Evolutionary conservation across 2,113 vertebrate genomes (phyloP), one percentile per base, ranked within the genome.

Genomic region (Aramus guarauna): DNA sequence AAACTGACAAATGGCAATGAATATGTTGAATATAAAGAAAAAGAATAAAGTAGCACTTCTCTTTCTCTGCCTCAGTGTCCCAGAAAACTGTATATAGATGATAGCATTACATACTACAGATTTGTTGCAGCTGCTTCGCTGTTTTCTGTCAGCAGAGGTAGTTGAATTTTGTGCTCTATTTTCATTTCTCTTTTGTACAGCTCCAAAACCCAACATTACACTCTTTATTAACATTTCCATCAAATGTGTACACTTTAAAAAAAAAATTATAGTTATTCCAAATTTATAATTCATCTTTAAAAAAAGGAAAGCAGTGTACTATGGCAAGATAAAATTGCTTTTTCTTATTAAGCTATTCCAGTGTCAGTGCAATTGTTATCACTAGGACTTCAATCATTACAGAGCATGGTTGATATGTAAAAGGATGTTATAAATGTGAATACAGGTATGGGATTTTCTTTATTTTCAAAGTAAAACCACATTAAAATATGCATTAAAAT

Each of bases 41-140:
- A 90, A 60, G 56, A 94, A 92, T 85, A 94, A 96, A 96, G 85
- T 78, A 93, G 21, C 76, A 74, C 41, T 95, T 95, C 64, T 78
- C 22, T 87, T 94, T 76, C 69, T 92, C 88, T 97, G 83, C 82
- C 94, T 95, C 69, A 73, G 75, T 92, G 79, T 94, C 83, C 64
- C 76, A 94, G 83, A 92, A 92, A 95, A 52, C 56, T 60, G 64
- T 89, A 56, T 60, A 34, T 41, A 78, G 94, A 84, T 80, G 56
- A 81, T 41, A 74, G 69, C 67, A 34, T 69, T 90, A 72, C 74
- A 24, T 73, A 74, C 8, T 76, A 37, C 67, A 91, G 71, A 94
- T 79, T 78, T 91, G 64, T 90, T 93, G 85, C 88, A 90, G 83
- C 85, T 93, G 67, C 84, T 91, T 69, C 72, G 94, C 59, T 74